These are phyloP conservation scores for Lutraria rhynchaena DNA, from an alignment of 1,140 invertebrate genomes.

Conservation along the genomic window DNA sequence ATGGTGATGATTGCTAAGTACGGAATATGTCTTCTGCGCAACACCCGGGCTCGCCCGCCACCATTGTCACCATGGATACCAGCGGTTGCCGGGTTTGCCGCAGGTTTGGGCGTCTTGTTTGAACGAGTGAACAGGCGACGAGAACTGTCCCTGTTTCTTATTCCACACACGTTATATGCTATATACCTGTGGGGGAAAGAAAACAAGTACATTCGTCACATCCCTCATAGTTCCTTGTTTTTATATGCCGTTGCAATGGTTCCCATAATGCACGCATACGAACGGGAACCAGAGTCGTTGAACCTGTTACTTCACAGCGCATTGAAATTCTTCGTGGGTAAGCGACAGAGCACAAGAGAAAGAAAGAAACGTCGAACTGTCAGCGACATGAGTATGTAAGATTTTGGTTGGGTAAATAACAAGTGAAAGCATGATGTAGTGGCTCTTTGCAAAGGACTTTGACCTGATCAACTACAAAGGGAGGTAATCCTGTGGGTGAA, in stretches of 20 bases:
- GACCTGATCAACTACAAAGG: too few relatives aligned
- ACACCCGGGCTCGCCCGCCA: conserved; percentile 63
- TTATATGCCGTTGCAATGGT: conserved; percentile 73
- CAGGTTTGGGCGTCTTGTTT: conserved; percentile 71
- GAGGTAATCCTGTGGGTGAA: too few relatives aligned
- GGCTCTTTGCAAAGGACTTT: too few relatives aligned
- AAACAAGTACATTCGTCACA: conserved; percentile 37
- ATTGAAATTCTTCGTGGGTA: conserved; percentile 70
- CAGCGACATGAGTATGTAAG: conserved; percentile 53
- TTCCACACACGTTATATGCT: conserved; percentile 71
- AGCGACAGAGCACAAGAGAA: conserved; percentile 54
- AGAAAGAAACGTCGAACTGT: conserved; percentile 47
- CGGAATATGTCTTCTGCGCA: conserved; percentile 73
- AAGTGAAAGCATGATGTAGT: background rate
- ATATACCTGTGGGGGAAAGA: conserved; percentile 65
- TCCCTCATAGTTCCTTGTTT: conserved; percentile 67
- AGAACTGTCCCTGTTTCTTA: conserved; percentile 74
- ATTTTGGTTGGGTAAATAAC: background rate
- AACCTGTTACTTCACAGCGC: conserved; percentile 70
- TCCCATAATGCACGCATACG: conserved; percentile 77
- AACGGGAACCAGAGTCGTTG: conserved; percentile 74
- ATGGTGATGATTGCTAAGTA: conserved; percentile 77
- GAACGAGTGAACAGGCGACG: conserved; percentile 70
- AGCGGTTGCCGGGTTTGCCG: conserved; percentile 66
- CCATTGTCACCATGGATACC: conserved; percentile 72